Base-by-base conservation (phyloP, 2,888 invertebrate species). In the Pheosia tremula region DNA sequence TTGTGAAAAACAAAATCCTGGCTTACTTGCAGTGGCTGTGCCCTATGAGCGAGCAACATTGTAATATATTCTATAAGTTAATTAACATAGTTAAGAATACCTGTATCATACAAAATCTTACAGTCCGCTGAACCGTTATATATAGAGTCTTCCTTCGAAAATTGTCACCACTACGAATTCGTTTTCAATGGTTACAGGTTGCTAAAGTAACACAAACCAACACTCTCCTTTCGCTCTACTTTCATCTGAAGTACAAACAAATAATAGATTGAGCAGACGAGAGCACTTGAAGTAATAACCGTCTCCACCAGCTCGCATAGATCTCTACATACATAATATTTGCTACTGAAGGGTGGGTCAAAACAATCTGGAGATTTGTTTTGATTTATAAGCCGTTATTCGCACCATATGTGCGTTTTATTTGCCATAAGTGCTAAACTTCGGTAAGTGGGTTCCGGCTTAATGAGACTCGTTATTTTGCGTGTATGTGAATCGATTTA, bases 281-380 rank as follows among this genome's bases (percentile, higher is more conserved):
- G 80, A 72, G 66, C 75, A 74, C 85, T 84, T 74, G 72, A 80
- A 81, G 78, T 84, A 82, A 85, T 83, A 84, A 82, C 82, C 64
- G 68, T 74, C 52, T 45, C 24, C 10, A 24, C 76, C 66, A 75
- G 6, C 11, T 11, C 50, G 55, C 0, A 9, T 5, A 41, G 70
- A 74, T 47, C 61, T 53, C 43, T 47, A n/a, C 7, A 13, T 47
- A 58, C 10, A 49, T 37, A 56, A 52, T 54, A 59, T 57, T 59
- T 64, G 49, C 60, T 64, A 66, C 59, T 66, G 59, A 62, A 59
- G 63, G 61, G 66, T 61, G 59, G 72, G 45, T 62, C 76, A 66
- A 60, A 61, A 59, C 65, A 70, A 50, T 59, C 55, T 77, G 77
- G 79, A 58, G 39, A 24, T 57, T 45, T 54, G 66, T 58, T 67